phyloP scores from a whole-genome alignment of 2,113 vertebrate genomes.

The Sigmodon hispidus region DNA sequence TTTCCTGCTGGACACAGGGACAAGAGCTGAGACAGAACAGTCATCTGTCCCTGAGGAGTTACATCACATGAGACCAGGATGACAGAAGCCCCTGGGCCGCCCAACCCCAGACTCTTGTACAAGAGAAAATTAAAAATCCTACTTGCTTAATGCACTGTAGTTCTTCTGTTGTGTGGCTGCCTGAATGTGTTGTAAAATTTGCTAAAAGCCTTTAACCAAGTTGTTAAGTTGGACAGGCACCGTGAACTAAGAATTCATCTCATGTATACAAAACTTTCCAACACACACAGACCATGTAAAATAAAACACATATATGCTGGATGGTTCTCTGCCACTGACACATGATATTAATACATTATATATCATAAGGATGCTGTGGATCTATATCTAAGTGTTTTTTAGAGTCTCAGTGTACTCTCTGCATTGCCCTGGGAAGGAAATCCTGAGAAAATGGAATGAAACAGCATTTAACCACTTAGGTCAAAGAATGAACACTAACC shows the following conservation, averaged over 20 bases:
- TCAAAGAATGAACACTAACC: background rate
- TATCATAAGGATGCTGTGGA: background rate
- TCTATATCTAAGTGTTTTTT: background rate
- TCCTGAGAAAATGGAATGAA: background rate
- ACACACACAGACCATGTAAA: background rate
- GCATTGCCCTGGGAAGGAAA: background rate
- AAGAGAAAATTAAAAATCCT: background rate
- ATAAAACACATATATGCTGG: background rate
- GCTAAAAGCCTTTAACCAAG: conserved; percentile 29
- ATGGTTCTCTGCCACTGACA: background rate
- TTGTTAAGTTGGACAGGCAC: background rate
- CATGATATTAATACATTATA: accelerated
- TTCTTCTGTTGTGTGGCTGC: background rate
- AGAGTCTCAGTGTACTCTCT: background rate
- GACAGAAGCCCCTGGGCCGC: background rate
- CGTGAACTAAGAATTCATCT: background rate
- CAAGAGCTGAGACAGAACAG: accelerated
- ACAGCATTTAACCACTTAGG: background rate
- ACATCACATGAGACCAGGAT: too few relatives aligned
- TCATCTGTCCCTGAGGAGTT: background rate
- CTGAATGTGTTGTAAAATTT: background rate
- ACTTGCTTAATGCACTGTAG: background rate
- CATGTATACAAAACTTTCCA: conserved; percentile 11
- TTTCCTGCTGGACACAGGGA: background rate
- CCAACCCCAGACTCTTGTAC: background rate